These are phyloP conservation scores for Parnassius mnemosyne DNA, from an alignment of 2,888 invertebrate species.

Conservation along the genomic window DNA sequence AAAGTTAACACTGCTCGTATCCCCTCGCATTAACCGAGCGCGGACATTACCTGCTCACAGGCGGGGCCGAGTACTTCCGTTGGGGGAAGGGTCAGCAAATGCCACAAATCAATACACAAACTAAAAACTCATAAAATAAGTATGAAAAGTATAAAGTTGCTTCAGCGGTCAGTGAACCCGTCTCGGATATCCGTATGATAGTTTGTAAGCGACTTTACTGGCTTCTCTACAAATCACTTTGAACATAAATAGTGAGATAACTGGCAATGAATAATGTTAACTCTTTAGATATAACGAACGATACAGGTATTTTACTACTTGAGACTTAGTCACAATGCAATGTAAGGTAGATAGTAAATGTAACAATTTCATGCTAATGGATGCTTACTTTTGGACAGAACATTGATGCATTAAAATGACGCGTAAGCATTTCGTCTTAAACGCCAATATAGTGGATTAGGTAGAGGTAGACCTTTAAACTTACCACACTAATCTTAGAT, in stretches of 20 bases:
- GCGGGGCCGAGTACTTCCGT: constrained; percentile 56
- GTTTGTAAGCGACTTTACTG: constrained; percentile 8
- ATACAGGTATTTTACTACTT: not conserved
- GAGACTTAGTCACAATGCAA: not conserved
- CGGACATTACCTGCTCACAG: constrained; percentile 44
- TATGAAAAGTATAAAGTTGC: constrained; percentile 14
- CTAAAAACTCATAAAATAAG: constrained; percentile 39
- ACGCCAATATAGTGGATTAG: too few species aligned
- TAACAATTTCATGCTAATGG: too few species aligned
- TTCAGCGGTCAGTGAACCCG: constrained; percentile 12
- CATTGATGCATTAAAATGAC: too few species aligned
- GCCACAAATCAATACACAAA: constrained; percentile 43
- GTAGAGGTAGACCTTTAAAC: too few species aligned
- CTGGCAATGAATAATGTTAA: constrained; percentile 5
- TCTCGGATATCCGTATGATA: constrained; percentile 4
- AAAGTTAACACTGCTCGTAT: constrained; percentile 18
- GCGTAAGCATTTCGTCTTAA: too few species aligned
- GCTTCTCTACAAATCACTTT: not conserved
- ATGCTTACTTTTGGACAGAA: too few species aligned
- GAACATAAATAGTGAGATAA: constrained; percentile 4
- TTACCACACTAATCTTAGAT: too few species aligned
- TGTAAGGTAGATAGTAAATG: too few species aligned
- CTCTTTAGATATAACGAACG: not conserved
- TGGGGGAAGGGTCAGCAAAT: constrained; percentile 47
- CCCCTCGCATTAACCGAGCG: constrained; percentile 27